These are phyloP conservation scores for Triops cancriformis DNA, from an alignment of 1,140 invertebrate species.

Conservation along the genomic window DNA sequence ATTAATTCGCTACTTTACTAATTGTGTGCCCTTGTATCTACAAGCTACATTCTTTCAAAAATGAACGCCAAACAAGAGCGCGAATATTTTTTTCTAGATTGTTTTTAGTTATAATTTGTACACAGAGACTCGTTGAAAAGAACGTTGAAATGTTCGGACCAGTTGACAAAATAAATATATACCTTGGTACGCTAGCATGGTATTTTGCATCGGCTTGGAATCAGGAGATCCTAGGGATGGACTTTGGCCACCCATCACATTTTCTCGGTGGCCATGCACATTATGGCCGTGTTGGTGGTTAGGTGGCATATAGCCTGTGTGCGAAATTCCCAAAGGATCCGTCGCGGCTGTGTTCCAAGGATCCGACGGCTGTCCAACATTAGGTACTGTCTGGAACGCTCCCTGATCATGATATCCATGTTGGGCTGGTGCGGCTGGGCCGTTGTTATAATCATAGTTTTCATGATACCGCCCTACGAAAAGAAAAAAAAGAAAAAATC, in stretches of 20 bases:
- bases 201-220: conserved; percentile 61
- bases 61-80: no score
- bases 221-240: conserved; percentile 40
- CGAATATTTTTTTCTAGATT: no score
- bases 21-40: no score
- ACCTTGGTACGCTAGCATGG: conserved; percentile 61
- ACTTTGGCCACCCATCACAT: conserved; percentile 27
- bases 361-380: conserved; percentile 21
- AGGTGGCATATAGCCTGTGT: not conserved
- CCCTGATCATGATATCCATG: conserved; percentile 19
- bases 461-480: conserved; percentile 23
- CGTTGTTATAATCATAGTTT: not conserved
- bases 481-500: conserved; percentile 17
- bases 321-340: not conserved
- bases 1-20: no score
- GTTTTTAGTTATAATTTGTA: no score
- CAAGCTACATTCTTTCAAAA: no score
- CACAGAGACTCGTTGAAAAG: no score
- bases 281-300: conserved; percentile 16
- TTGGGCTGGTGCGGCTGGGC: conserved; percentile 1
- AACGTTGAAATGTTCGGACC: no score
- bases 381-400: conserved; percentile 25
- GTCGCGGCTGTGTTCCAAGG: conserved; percentile 17
- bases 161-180: conserved; percentile 30
- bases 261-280: not conserved